Conservation (phyloP, 2,797 vertebrate species). For the Alcedo atthis region DNA sequence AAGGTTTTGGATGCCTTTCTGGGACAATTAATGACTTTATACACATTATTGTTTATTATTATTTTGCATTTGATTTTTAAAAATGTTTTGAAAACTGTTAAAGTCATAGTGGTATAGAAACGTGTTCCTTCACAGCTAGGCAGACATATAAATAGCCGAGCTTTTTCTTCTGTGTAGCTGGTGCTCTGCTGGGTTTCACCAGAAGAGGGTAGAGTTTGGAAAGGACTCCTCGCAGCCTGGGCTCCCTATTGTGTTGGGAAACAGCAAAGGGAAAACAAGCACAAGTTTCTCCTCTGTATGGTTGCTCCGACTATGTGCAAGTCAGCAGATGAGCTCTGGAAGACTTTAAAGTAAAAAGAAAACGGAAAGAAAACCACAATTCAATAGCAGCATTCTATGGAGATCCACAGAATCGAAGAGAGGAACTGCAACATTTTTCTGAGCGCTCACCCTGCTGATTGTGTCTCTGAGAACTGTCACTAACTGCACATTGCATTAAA, state of each 20-base stretch:
- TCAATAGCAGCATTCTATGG: slow-evolving; percentile 40
- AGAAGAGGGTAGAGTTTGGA: slow-evolving; percentile 80
- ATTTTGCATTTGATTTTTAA: background rate
- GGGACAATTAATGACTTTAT: background rate
- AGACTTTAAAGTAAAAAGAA: slow-evolving; percentile 42
- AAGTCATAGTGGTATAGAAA: background rate
- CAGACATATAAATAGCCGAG: background rate
- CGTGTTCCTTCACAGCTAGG: background rate
- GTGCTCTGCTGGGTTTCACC: slow-evolving; percentile 75
- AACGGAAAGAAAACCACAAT: slow-evolving; percentile 19
- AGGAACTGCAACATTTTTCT: slow-evolving; percentile 8
- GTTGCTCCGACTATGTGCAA: slow-evolving; percentile 26
- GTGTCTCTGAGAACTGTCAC: slow-evolving; percentile 47
- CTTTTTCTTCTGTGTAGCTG: background rate
- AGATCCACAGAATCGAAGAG: slow-evolving; percentile 16
- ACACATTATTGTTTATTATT: too few relatives aligned
- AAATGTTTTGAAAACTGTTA: background rate
- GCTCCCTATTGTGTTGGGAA: slow-evolving; percentile 77
- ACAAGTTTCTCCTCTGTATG: slow-evolving; percentile 73
- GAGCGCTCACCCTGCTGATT: slow-evolving; percentile 10
- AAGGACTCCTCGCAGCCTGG: slow-evolving; percentile 71
- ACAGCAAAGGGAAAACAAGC: slow-evolving; percentile 69
- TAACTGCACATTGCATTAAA: slow-evolving; percentile 43
- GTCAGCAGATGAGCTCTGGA: slow-evolving; percentile 38
- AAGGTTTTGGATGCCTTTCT: background rate